Percentiles rank a stretch among this genome's conserved stretches.
Conservation (phyloP, 2,113 vertebrate species). For the Thamnophis sirtalis region DNA sequence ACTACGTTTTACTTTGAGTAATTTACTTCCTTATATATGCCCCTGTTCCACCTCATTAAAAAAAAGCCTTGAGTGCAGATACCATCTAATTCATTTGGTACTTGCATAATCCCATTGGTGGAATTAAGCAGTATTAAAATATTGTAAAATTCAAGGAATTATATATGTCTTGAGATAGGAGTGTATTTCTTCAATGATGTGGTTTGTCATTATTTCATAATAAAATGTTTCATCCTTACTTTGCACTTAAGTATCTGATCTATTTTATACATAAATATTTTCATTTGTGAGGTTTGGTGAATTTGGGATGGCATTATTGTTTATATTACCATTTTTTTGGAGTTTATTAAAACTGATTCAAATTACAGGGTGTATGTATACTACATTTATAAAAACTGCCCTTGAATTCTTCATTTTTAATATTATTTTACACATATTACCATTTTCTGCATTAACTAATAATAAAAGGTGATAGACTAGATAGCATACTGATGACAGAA, state of each 20-base stretch:
- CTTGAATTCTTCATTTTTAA: background rate
- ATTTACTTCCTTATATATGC: background rate
- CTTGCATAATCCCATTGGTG: background rate
- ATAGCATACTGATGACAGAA: background rate
- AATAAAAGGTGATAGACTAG: background rate
- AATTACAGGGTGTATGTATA: too few relatives aligned
- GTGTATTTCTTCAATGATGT: background rate
- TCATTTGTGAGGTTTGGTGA: background rate
- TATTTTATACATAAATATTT: background rate
- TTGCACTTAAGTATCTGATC: background rate
- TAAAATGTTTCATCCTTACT: background rate
- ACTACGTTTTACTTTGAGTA: background rate
- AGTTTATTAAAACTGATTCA: background rate
- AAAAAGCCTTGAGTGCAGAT: background rate
- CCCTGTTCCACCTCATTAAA: background rate
- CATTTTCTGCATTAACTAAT: accelerated
- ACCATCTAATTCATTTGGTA: background rate
- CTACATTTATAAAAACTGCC: background rate
- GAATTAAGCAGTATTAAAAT: background rate
- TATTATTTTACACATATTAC: background rate
- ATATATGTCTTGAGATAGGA: background rate
- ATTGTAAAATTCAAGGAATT: background rate
- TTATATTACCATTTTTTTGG: background rate
- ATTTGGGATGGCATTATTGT: background rate
- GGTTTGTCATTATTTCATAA: background rate